A percentile compares a stretch with the other conserved stretches of the same genome.
These are phyloP conservation scores for Drosophila obscura DNA, from an alignment of 1,140 invertebrate species.

Conservation along the genomic window DNA sequence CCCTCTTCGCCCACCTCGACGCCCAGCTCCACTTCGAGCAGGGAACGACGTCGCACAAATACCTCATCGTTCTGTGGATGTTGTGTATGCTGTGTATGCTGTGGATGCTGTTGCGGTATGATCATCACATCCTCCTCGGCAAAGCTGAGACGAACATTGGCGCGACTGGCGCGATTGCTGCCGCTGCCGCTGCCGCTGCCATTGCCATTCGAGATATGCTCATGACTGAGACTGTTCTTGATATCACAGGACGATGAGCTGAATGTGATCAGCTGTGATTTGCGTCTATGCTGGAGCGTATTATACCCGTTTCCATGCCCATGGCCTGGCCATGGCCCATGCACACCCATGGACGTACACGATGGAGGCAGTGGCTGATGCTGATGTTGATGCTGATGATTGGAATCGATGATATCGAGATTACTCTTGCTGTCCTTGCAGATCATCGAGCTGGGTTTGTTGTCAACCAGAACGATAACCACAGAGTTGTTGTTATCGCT, in stretches of 20 bases:
- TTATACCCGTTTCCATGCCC: constrained; percentile 57
- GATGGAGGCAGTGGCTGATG: constrained; percentile 23
- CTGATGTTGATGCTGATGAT: constrained; percentile 30
- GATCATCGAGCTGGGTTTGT: constrained; percentile 83
- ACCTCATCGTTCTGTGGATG: constrained; percentile 61
- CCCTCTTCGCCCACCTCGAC: constrained; percentile 83
- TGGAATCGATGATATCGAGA: constrained; percentile 67
- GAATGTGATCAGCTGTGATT: constrained; percentile 80
- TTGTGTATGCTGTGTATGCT: constrained; percentile 12
- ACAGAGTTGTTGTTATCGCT: constrained; percentile 83
- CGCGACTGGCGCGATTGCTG: constrained; percentile 52
- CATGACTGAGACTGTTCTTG: constrained; percentile 81
- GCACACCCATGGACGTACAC: constrained; percentile 16
- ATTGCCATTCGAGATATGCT: constrained; percentile 60
- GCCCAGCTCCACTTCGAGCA: constrained; percentile 68
- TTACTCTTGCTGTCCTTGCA: constrained; percentile 78
- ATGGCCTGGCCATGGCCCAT: too few relatives aligned
- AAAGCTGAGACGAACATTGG: constrained; percentile 71
- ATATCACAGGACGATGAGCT: constrained; percentile 82
- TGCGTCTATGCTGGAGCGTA: constrained; percentile 74
- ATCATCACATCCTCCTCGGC: constrained; percentile 82
- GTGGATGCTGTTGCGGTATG: constrained; percentile 37
- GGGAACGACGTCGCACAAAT: constrained; percentile 65
- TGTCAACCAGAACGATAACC: constrained; percentile 84
- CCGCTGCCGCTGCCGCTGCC: constrained; percentile 14